Evolutionary conservation across 35 echinoderm and acorn worm genomes (phyloP).

Genomic region (Lytechinus pictus): DNA sequence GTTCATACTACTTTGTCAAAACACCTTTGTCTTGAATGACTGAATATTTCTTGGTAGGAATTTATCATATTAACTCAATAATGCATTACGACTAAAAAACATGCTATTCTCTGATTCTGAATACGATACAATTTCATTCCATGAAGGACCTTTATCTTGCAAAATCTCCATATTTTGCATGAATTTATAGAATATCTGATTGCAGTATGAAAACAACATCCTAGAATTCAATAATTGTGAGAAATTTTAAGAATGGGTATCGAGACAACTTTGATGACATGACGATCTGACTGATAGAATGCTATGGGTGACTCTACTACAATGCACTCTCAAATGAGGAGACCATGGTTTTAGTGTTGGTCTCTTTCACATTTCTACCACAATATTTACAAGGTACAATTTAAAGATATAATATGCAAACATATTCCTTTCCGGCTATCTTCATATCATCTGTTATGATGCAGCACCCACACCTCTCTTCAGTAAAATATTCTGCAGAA

Average conservation of each 20-base stretch:
- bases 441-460: slow-evolving; percentile 20
- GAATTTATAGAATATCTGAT: neutral
- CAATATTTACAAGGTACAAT: neutral
- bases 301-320: neutral
- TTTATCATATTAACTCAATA: too few species aligned
- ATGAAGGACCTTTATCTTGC: neutral
- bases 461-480: slow-evolving; percentile 30
- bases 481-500: slow-evolving; percentile 37
- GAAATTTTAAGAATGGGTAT: neutral
- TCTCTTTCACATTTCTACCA: neutral
- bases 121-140: too few species aligned
- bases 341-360: neutral
- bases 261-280: neutral
- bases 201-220: neutral
- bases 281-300: neutral
- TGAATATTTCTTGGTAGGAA: too few species aligned
- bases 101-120: too few species aligned
- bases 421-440: neutral
- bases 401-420: neutral
- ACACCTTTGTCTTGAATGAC: too few species aligned
- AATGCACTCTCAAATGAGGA: neutral
- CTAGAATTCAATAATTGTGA: neutral
- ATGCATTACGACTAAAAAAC: too few species aligned
- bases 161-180: neutral
- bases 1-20: too few species aligned